Evolutionary conservation across 2,797 vertebrate species (phyloP).

Genomic region (Arrhamphus sclerolepis): DNA sequence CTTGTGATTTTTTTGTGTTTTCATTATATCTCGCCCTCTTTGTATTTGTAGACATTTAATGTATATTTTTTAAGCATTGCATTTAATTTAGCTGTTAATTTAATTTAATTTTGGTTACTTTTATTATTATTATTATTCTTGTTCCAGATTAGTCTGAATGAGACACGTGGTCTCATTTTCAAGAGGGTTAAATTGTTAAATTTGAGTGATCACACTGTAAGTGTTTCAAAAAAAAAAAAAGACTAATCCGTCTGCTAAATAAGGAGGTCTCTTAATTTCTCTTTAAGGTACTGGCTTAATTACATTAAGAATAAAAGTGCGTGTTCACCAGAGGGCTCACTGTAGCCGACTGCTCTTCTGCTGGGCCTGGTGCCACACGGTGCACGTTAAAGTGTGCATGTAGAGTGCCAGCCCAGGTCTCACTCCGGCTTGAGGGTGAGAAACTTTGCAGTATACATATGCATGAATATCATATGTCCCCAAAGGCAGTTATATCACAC

Average conservation of each 20-base stretch:
- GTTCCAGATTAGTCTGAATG: constrained; percentile 55
- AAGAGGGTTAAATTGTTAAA: too few relatives aligned
- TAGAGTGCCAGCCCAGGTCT: constrained; percentile 55
- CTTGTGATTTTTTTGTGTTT: neutral
- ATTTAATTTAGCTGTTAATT: constrained; percentile 22
- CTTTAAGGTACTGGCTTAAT: constrained; percentile 91
- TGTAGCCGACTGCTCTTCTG: constrained; percentile 87
- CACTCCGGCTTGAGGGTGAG: constrained; percentile 81
- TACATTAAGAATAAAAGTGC: constrained; percentile 95
- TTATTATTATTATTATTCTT: constrained; percentile 44
- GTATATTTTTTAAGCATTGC: constrained; percentile 5
- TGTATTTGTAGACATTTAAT: neutral
- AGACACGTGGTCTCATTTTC: too few relatives aligned
- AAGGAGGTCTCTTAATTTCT: constrained; percentile 92
- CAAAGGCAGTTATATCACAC: constrained; percentile 93
- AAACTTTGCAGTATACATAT: constrained; percentile 78
- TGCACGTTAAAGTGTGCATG: constrained; percentile 87
- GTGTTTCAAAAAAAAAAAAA: constrained; percentile 69
- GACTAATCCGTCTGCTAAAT: constrained; percentile 89
- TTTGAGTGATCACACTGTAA: constrained; percentile 89
- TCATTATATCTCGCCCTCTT: neutral
- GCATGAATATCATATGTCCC: constrained; percentile 86
- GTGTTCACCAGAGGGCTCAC: constrained; percentile 88
- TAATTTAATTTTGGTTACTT: neutral
- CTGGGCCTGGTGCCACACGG: constrained; percentile 89